Evolutionary conservation across 92 coral and sea anemone species (phyloP).

Genomic region (Epizoanthus fatuus): DNA sequence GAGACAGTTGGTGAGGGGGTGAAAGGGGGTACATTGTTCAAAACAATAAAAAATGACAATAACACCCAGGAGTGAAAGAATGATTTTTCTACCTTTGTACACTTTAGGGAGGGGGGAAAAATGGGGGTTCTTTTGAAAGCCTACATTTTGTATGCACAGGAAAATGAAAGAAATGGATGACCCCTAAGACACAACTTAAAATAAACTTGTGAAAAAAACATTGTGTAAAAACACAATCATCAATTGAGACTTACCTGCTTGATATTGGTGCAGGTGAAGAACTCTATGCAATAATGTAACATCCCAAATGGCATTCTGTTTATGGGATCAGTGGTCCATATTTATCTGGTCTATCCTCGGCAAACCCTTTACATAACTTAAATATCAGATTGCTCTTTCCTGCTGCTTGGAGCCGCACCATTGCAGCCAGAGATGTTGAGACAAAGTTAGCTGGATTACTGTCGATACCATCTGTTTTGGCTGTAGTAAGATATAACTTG

Average conservation of each 20-base stretch:
- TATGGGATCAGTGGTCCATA: slow-evolving; percentile 18
- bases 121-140: no score
- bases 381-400: slow-evolving; percentile 36
- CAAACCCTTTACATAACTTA: slow-evolving; percentile 30
- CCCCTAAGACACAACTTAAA: no score
- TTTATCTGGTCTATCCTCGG: slow-evolving; percentile 36
- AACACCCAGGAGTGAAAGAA: no score
- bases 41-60: no score
- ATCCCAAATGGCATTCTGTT: slow-evolving; percentile 42
- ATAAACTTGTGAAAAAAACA: no score
- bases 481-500: neutral
- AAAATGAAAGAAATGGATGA: no score
- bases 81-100: no score
- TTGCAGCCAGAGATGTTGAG: slow-evolving; percentile 47
- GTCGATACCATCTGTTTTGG: neutral
- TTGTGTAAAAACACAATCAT: no score
- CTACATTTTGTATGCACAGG: neutral
- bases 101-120: no score
- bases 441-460: slow-evolving; percentile 19
- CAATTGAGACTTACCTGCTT: slow-evolving; percentile 26
- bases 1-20: slow-evolving; percentile 13
- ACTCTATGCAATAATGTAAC: slow-evolving; percentile 41
- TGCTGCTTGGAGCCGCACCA: slow-evolving; percentile 40
- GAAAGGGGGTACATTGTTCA: no score
- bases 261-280: slow-evolving; percentile 52